Base-by-base conservation (phyloP, 2,888 invertebrate genomes). In the Matsumyia berberina region DNA sequence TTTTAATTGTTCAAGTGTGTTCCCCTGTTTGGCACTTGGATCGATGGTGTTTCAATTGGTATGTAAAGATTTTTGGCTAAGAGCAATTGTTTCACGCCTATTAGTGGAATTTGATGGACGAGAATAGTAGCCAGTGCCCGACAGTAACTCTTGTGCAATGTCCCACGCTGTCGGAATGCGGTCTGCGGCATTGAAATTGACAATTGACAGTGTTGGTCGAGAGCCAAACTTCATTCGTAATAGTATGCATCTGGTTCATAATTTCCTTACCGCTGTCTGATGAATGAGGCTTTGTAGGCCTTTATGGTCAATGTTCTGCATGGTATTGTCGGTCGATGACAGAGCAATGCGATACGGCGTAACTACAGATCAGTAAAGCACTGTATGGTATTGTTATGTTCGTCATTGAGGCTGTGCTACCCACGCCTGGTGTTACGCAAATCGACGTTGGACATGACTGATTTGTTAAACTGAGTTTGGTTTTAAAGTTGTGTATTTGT, bases 121-220 rank as follows among this genome's bases (percentile, higher is more conserved):
- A 39, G 55, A 67, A 49, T 53, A 17, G 15, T 57, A 31, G 17
- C 35, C n/a, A 33, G 49, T 57, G 42, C 12, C 17, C 15, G 42
- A 64, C 31, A 33, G 66, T 17, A 29, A 42, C 31, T 72, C 72
- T 83, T 83, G 31, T 55, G 82, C 67, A 83, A 83, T 60, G 62
- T 72, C 82, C 82, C 73, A 79, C 83, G 67, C 83, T 73, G 64
- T 79, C 79, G 73, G 83, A 83, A 83, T 83, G 83, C 31, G 83
- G 72, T 83, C 51, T 83, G 19, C 51, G 70, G 57, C 83, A 79
- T 79, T 83, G 83, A 79, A 73, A 66, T 46, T 19, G 15, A 73
- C 60, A 78, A 53, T 58, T 44, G 64, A 66, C 72, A 51, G 60
- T 35, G 70, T 44, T 79, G 83, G 79, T 78, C 42, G 66, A 72